Percentiles rank a stretch among this genome's conserved stretches.
phyloP scores from a whole-genome alignment of 2,888 invertebrate genomes.

The Ctena decussata region DNA sequence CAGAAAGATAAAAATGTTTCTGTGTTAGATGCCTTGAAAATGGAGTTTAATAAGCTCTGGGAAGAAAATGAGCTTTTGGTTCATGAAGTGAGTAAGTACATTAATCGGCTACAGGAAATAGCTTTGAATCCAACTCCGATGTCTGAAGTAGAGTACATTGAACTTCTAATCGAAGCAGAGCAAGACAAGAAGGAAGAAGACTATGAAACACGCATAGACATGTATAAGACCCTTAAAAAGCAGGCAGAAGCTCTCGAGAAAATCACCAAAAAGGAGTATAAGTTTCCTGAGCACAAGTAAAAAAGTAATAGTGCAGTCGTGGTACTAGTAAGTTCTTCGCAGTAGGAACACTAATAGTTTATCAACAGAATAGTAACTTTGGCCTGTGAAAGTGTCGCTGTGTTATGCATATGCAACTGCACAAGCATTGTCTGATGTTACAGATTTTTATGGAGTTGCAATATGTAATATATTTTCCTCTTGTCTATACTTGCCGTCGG shows the following conservation, averaged over 20 bases:
- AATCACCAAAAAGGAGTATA: not conserved
- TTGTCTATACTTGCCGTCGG: no score
- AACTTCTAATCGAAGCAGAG: slow-evolving; percentile 73
- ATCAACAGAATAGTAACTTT: no score
- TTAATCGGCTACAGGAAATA: slow-evolving; percentile 64
- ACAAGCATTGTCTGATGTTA: no score
- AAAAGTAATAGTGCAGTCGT: no score
- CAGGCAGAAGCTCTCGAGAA: not conserved
- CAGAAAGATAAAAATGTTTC: slow-evolving; percentile 38
- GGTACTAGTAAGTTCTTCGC: no score
- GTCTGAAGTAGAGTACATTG: slow-evolving; percentile 70
- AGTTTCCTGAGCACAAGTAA: not conserved
- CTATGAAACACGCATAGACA: slow-evolving; percentile 28
- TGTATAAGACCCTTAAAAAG: slow-evolving; percentile 19
- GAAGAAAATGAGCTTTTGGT: slow-evolving; percentile 48
- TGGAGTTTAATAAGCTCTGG: slow-evolving; percentile 41
- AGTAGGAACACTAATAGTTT: no score
- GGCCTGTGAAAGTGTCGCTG: no score
- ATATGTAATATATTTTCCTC: no score
- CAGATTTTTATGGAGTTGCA: no score
- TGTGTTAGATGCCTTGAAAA: slow-evolving; percentile 24
- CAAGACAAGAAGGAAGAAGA: slow-evolving; percentile 47
- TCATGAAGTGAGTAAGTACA: slow-evolving; percentile 29
- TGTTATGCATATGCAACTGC: no score
- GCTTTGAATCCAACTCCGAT: slow-evolving; percentile 72